Base-by-base conservation (phyloP, 2,888 invertebrate genomes). In the Chrysina gloriosa region DNA sequence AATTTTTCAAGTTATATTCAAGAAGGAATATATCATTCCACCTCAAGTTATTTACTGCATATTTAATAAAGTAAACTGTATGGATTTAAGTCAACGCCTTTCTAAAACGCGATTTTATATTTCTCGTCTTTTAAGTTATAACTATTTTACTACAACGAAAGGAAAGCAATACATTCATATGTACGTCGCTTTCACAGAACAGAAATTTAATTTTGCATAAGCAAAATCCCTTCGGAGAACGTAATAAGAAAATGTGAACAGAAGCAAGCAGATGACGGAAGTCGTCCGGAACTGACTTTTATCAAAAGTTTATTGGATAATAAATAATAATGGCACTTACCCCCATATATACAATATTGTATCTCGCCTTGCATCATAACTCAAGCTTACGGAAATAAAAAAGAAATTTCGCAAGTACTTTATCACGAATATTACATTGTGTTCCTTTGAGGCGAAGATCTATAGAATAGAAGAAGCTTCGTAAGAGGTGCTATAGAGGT, bases 291-390 rank as follows among this genome's bases (percentile, higher is more conserved):
- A 16, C 36, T 9, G 34, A 25, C 27, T 64, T 64, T 52, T 64
- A 50, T 64, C 50, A 50, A 39, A 39, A 50, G 52, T 64, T 64
- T 64, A 64, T 64, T 64, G 50, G 11, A 64, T 52, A 64, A 64
- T 64, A 64, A 64, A 64, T 64, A 64, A 64, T 64, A 64, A 50
- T 50, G 64, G 50, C 48, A 64, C 64, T 61, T 61, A 42, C 42
- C 29, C 42, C 42, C 54, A 31, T 61, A 61, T 42, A 61, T 45
- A 61, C 58, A 61, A 61, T 61, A 61, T 61, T 14, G 27, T 61
- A 14, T 61, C 45, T 42, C 58, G 29, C 36, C 42, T 25, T 27
- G 42, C 14, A 7, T 61, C 58, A 25, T 61, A 61, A 61, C 58
- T 61, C 58, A 61, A 29, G 29, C 42, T 23, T 58, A 42, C 16